These are phyloP conservation scores for Falco berigora DNA, from an alignment of 2,797 vertebrate species.

Conservation along the genomic window DNA sequence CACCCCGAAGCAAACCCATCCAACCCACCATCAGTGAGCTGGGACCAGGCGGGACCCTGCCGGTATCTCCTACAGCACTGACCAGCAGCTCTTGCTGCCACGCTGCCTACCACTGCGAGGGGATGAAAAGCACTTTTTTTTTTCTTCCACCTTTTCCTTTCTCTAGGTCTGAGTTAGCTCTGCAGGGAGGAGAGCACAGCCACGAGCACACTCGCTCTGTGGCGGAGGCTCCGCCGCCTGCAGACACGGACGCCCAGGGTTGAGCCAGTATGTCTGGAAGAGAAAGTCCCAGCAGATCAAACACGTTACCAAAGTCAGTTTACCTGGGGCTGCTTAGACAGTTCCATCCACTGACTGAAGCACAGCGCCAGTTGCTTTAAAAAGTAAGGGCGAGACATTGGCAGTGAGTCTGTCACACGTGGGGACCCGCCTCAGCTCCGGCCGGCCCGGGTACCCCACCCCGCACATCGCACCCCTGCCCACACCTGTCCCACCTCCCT, in stretches of 20 bases:
- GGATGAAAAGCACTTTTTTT: neutral
- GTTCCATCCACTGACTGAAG: conserved; percentile 70
- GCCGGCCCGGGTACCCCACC: neutral
- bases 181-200: neutral
- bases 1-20: neutral
- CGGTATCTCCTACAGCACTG: neutral
- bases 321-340: conserved; percentile 69
- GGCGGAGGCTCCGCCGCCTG: neutral
- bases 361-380: conserved; percentile 68
- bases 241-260: neutral
- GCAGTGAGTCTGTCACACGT: neutral
- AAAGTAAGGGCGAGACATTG: neutral
- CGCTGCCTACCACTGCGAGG: neutral
- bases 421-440: neutral
- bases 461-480: neutral
- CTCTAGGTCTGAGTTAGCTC: neutral
- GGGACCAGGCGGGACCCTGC: neutral
- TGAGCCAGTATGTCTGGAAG: neutral
- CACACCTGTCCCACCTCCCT: fast-evolving
- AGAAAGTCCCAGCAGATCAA: neutral
- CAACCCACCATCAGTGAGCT: neutral
- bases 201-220: neutral
- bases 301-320: neutral
- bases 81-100: fast-evolving
- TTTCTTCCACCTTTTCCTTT: neutral